Base-by-base conservation (phyloP, 92 coral and sea anemone species). In the Scolanthus callimorphus region DNA sequence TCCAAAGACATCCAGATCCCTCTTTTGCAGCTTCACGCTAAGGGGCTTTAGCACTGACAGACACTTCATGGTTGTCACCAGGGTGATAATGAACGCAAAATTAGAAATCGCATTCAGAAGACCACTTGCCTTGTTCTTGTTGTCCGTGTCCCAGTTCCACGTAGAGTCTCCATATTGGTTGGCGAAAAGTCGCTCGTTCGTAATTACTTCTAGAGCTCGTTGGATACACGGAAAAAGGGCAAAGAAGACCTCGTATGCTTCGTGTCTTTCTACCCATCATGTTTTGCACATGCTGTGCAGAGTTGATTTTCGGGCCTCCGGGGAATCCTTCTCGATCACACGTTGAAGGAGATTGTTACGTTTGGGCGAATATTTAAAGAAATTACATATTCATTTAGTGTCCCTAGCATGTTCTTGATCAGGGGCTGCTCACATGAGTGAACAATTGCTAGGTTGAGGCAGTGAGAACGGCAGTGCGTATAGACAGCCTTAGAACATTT, bases 381-480 rank as follows among this genome's bases (percentile, higher is more conserved):
- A 69, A 69, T 28, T 0, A 17, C 29, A 58, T 55, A 39, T 55
- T 63, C 80, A 73, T 63, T 73, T 59, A 63, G 29, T 20, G 74
- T 71, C 52, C 79, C 73, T 31, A 79, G 57, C 79, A 70, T 71
- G 62, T 79, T 64, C 39, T 69, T 63, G 30, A 63, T 71, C 31
- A 79, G 57, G 39, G 52, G 64, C 31, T 31, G 52, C 46, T 70
- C 79, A 57, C 79, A 79, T 25, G 85, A 70, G 44, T 58, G 85
- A 20, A 49, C 62, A 25, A 79, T 79, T 25, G 60, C 74, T 19
- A 70, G 68, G n/a, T 39, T 79, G 1, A 77, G 67, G 65, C 84
- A 69, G 28, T 69, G 84, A 17, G 72, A 43, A 10, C 49, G 44
- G 71, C 69, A 70, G 73, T 70, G 74, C 1, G 68, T 63, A 28